Percentiles rank a stretch among this genome's conserved stretches.
Evolutionary conservation across 2,888 invertebrate genomes (phyloP).

Genomic region (Napeogenes inachia): DNA sequence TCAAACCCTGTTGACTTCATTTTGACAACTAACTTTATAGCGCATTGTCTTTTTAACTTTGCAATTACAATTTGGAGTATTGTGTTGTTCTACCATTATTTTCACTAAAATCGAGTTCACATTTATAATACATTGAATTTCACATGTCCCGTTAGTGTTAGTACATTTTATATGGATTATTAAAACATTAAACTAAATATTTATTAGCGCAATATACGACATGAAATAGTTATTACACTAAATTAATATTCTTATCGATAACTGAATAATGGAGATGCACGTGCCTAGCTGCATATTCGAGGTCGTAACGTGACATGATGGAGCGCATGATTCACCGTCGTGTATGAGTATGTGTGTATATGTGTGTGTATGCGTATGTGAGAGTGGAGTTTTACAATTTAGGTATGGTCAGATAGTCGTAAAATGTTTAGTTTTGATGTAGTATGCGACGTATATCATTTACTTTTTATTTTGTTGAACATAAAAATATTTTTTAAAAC

Average conservation of each 20-base stretch:
- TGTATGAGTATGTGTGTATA: slow-evolving; percentile 46
- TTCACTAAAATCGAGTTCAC: no score
- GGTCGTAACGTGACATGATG: slow-evolving; percentile 66
- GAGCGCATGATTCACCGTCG: slow-evolving; percentile 62
- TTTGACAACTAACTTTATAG: slow-evolving; percentile 47
- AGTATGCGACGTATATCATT: neutral
- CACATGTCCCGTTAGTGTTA: no score
- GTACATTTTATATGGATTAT: no score
- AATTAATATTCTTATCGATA: slow-evolving; percentile 39
- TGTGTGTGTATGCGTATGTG: slow-evolving; percentile 15
- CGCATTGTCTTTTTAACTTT: slow-evolving; percentile 33
- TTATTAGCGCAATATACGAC: neutral
- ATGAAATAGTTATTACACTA: neutral
- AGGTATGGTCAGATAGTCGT: slow-evolving; percentile 2
- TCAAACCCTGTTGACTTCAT: slow-evolving; percentile 48
- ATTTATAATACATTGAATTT: no score
- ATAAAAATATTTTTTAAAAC: no score
- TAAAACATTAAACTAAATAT: no score
- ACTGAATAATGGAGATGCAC: slow-evolving; percentile 27
- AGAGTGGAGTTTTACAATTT: neutral
- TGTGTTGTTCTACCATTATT: neutral
- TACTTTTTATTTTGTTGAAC: slow-evolving; percentile 6
- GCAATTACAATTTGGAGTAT: neutral
- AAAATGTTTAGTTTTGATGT: neutral
- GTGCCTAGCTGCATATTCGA: slow-evolving; percentile 57